Evolutionary conservation across 1,140 invertebrate genomes (phyloP).

Genomic region (Harpegnathos saltator): DNA sequence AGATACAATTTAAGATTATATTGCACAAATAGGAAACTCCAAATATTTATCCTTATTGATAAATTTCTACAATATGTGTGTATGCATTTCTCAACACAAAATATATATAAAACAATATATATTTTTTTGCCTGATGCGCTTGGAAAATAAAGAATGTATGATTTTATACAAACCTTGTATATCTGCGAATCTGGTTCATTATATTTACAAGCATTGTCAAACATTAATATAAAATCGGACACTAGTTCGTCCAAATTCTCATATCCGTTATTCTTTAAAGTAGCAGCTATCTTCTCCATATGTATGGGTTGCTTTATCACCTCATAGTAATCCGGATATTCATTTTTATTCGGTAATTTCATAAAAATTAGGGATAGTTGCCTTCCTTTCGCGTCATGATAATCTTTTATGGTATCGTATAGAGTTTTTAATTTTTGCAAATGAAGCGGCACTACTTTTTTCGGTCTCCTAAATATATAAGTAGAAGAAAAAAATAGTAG

Average conservation of each 20-base stretch:
- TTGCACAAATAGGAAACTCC: neutral
- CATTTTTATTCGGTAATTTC: slow-evolving; percentile 96
- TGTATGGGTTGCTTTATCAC: slow-evolving; percentile 99
- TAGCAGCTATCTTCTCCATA: slow-evolving; percentile 97
- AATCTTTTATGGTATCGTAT: slow-evolving; percentile 96
- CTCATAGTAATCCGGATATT: slow-evolving; percentile 99
- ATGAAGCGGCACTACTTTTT: slow-evolving; percentile 87
- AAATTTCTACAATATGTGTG: neutral
- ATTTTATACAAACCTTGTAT: slow-evolving; percentile 91
- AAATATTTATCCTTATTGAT: slow-evolving; percentile 13
- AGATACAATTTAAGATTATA: neutral
- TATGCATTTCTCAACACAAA: neutral
- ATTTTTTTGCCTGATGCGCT: slow-evolving; percentile 1
- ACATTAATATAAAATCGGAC: slow-evolving; percentile 98
- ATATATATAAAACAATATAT: neutral
- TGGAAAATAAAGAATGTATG: slow-evolving; percentile 22
- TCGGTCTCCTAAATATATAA: slow-evolving; percentile 81
- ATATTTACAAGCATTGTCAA: slow-evolving; percentile 99
- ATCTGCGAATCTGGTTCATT: slow-evolving; percentile 99
- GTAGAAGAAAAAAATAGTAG: neutral
- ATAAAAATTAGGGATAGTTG: slow-evolving; percentile 96
- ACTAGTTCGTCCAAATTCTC: slow-evolving; percentile 95
- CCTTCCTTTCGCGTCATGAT: slow-evolving; percentile 94
- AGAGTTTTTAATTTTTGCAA: slow-evolving; percentile 94
- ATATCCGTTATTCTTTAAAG: slow-evolving; percentile 93